Conservation (phyloP, 1,140 invertebrate species). For the Venturia canescens region DNA sequence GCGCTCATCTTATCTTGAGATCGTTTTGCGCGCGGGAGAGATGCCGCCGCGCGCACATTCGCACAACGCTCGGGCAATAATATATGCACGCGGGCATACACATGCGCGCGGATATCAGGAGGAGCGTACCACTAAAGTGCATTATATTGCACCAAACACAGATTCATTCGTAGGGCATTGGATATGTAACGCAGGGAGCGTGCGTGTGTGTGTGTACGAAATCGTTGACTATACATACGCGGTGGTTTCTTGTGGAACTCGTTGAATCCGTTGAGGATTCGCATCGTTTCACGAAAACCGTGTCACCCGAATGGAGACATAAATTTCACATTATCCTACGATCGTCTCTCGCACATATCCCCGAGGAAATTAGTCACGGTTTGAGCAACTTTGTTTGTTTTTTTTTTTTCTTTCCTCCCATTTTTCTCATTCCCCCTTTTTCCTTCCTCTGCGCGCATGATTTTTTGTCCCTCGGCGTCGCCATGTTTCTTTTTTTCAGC, state of each 20-base stretch:
- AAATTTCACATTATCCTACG: constrained; percentile 44
- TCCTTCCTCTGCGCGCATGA: not conserved
- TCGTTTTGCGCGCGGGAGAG: constrained; percentile 39
- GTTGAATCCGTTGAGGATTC: constrained; percentile 30
- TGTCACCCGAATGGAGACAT: constrained; percentile 45
- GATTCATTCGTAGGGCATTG: not conserved
- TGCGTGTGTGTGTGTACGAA: not conserved
- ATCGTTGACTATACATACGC: not conserved
- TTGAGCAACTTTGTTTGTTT: constrained; percentile 25
- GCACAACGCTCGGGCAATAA: not conserved
- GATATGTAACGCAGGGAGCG: constrained; percentile 35
- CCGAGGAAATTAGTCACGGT: constrained; percentile 43
- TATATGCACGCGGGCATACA: not conserved
- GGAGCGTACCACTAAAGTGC: not conserved
- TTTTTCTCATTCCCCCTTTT: not conserved
- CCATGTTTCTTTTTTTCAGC: not conserved
- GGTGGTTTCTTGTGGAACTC: constrained; percentile 20
- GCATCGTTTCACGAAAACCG: constrained; percentile 39
- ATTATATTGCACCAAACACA: constrained; percentile 19
- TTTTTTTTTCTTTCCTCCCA: constrained; percentile 2
- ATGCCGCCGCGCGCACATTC: constrained; percentile 3
- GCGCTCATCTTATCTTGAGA: constrained; percentile 44
- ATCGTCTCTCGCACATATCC: constrained; percentile 22
- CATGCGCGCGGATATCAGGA: not conserved
- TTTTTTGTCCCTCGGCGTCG: constrained; percentile 16